Percentiles rank a stretch among this genome's conserved stretches.
Evolutionary conservation across 1,140 invertebrate species (phyloP).

Genomic region (Plodia interpunctella): DNA sequence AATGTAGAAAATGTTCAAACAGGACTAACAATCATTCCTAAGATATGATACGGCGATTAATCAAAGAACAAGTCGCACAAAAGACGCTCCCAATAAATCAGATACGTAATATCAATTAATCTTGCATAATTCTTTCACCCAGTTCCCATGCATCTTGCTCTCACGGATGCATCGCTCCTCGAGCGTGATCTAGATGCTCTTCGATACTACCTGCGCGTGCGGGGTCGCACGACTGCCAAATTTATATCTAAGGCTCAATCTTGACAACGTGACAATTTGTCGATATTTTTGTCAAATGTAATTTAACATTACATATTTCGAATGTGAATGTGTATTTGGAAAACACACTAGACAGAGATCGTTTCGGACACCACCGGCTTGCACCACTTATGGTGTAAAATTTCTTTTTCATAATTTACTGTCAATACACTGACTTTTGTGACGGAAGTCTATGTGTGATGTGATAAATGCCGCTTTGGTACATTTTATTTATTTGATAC

Average conservation of each 20-base stretch:
- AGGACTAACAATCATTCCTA: too few species aligned
- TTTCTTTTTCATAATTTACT: too few species aligned
- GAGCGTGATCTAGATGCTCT: conserved; percentile 51
- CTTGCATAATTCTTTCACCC: conserved; percentile 10
- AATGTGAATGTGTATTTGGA: too few species aligned
- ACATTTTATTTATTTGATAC: too few species aligned
- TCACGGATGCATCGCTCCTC: conserved; percentile 21
- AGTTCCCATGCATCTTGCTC: conserved; percentile 5
- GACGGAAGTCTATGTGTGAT: too few species aligned
- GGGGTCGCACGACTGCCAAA: conserved; percentile 16
- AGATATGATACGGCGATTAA: neutral
- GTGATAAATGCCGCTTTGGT: too few species aligned
- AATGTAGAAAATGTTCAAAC: too few species aligned
- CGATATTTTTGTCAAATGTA: neutral
- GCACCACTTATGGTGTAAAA: too few species aligned
- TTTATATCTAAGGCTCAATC: neutral
- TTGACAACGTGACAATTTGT: conserved; percentile 4
- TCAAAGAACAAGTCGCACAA: neutral
- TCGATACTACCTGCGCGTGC: conserved; percentile 33
- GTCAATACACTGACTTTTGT: too few species aligned
- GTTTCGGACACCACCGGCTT: too few species aligned
- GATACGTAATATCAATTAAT: conserved; percentile 10
- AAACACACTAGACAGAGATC: too few species aligned
- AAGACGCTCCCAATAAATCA: neutral
- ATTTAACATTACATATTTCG: neutral